phyloP scores from a whole-genome alignment of 1,140 invertebrate species.

The Drosophila nigromelanica region DNA sequence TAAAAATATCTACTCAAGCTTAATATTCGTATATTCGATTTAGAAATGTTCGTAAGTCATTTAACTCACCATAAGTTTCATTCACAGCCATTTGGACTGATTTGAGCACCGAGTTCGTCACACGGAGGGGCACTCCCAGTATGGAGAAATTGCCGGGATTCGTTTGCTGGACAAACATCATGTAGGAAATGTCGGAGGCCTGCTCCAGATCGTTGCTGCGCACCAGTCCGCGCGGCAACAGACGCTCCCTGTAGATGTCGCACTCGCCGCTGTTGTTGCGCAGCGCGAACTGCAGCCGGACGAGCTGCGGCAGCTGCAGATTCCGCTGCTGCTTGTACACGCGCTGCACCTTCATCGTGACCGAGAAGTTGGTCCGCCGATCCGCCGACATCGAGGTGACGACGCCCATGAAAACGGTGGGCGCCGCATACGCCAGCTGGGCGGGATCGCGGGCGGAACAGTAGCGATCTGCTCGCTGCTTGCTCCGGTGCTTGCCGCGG shows the following conservation, averaged over 20 bases:
- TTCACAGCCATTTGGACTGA: constrained; percentile 85
- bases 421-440: constrained; percentile 86
- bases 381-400: constrained; percentile 86
- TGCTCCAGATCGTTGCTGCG: constrained; percentile 86
- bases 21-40: too few species aligned
- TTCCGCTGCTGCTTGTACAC: constrained; percentile 87
- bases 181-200: constrained; percentile 86
- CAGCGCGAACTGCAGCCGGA: constrained; percentile 74
- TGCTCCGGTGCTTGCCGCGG: constrained; percentile 55
- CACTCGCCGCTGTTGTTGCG: constrained; percentile 79
- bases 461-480: constrained; percentile 84
- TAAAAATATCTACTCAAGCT: too few species aligned
- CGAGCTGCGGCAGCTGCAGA: constrained; percentile 83
- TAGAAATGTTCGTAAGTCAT: too few species aligned
- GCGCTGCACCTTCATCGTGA: constrained; percentile 87
- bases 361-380: constrained; percentile 86
- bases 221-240: constrained; percentile 84
- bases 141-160: constrained; percentile 88
- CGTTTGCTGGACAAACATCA: constrained; percentile 88
- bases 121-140: constrained; percentile 86
- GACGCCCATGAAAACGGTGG: constrained; percentile 88
- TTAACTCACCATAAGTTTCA: constrained; percentile 86
- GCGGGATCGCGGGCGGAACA: constrained; percentile 86
- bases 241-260: constrained; percentile 77
- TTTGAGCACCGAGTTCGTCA: constrained; percentile 85